Evolutionary conservation across 2,797 vertebrate genomes (phyloP).

Genomic region (Varecia variegata): DNA sequence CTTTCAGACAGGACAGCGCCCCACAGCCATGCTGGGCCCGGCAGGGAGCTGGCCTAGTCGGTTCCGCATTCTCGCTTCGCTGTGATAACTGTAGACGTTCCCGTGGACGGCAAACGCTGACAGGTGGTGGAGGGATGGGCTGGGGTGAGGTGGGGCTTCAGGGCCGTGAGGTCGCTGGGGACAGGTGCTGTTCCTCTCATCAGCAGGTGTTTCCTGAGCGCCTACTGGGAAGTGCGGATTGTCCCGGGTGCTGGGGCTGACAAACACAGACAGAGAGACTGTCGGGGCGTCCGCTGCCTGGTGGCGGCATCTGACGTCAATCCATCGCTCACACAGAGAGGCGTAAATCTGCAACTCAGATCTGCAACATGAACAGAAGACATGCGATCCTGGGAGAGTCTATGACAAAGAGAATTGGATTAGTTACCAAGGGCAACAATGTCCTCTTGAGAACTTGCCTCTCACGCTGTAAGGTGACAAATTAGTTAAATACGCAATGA

Average conservation of each 20-base stretch:
- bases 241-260: background rate
- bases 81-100: background rate
- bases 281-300: background rate
- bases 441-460: background rate
- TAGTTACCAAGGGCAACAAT: background rate
- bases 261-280: rapidly evolving
- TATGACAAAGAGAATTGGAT: background rate
- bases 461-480: background rate
- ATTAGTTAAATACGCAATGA: background rate
- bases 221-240: rapidly evolving
- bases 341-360: background rate
- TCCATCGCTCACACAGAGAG: background rate
- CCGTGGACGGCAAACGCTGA: background rate
- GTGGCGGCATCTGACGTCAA: background rate
- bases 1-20: background rate
- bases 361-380: background rate
- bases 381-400: background rate
- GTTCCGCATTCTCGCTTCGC: background rate
- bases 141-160: background rate
- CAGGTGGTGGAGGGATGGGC: too few species aligned
- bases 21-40: background rate
- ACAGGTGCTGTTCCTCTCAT: background rate
- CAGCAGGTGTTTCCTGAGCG: background rate
- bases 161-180: background rate
- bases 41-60: background rate